phyloP scores from a whole-genome alignment of 2,113 vertebrate genomes.

The Triplophysa tibetana region DNA sequence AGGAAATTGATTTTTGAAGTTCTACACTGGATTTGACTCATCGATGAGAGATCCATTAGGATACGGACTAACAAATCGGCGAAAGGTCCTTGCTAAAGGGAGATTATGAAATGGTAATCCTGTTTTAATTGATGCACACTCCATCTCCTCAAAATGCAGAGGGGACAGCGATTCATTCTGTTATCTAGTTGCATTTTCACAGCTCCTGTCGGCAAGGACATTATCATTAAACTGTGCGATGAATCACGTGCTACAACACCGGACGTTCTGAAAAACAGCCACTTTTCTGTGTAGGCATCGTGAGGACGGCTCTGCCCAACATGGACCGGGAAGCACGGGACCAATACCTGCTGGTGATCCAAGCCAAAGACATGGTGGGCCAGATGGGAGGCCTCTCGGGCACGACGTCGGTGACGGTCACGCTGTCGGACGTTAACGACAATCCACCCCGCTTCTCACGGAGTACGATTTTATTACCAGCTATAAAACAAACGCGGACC shows the following conservation, averaged over 20 bases:
- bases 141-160: not conserved
- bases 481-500: not conserved
- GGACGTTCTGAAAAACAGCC: not conserved
- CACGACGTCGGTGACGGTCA: slow-evolving; percentile 85
- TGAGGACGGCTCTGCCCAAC: slow-evolving; percentile 86
- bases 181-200: slow-evolving; percentile 3
- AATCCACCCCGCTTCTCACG: slow-evolving; percentile 85
- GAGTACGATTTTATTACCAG: slow-evolving; percentile 68
- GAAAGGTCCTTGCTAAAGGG: slow-evolving; percentile 22
- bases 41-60: slow-evolving; percentile 39
- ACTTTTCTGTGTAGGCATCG: slow-evolving; percentile 74
- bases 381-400: slow-evolving; percentile 88
- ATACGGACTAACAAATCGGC: slow-evolving; percentile 22
- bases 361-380: slow-evolving; percentile 91
- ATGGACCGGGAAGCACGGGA: slow-evolving; percentile 90
- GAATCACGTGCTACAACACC: not conserved
- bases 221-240: slow-evolving; percentile 5
- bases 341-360: slow-evolving; percentile 86
- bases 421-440: slow-evolving; percentile 85
- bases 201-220: slow-evolving; percentile 6
- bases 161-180: slow-evolving; percentile 11
- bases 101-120: slow-evolving; percentile 38
- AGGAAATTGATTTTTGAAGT: slow-evolving; percentile 41
- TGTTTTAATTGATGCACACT: slow-evolving; percentile 47
- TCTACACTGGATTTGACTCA: slow-evolving; percentile 29